Evolutionary conservation across 53 echinoderm and acorn worm genomes (phyloP).

Genomic region (Apostichopus leukothele): DNA sequence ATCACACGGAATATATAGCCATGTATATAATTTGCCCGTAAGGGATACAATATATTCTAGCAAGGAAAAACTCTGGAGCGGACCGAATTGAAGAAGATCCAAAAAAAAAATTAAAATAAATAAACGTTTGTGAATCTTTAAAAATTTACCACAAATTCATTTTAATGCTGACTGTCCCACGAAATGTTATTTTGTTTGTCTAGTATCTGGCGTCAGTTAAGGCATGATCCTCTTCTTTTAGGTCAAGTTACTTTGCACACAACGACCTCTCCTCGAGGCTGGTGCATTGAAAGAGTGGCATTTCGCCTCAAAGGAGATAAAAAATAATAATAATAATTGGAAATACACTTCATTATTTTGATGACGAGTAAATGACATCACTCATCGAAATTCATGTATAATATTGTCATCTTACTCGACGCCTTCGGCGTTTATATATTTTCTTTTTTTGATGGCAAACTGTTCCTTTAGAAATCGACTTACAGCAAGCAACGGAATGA

Average conservation of each 20-base stretch:
- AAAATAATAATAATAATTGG: neutral
- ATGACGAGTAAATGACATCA: neutral
- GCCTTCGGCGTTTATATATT: neutral
- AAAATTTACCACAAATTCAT: constrained; percentile 41
- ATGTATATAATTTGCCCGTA: constrained; percentile 29
- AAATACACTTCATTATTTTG: constrained; percentile 6
- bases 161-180: constrained; percentile 9
- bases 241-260: constrained; percentile 18
- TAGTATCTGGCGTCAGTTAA: constrained; percentile 19
- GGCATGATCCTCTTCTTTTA: neutral
- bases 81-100: constrained; percentile 5
- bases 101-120: constrained; percentile 28
- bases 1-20: neutral
- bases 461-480: neutral
- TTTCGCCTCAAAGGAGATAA: constrained; percentile 10
- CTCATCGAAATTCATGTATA: neutral
- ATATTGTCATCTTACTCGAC: neutral
- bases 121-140: constrained; percentile 37
- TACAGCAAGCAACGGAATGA: neutral
- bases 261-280: constrained; percentile 3
- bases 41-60: constrained; percentile 22
- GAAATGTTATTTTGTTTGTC: constrained; percentile 39
- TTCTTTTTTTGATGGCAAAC: neutral
- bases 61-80: constrained; percentile 9
- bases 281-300: neutral